Conservation (phyloP, 2,888 invertebrate genomes). For the Mycalesis mineus region DNA sequence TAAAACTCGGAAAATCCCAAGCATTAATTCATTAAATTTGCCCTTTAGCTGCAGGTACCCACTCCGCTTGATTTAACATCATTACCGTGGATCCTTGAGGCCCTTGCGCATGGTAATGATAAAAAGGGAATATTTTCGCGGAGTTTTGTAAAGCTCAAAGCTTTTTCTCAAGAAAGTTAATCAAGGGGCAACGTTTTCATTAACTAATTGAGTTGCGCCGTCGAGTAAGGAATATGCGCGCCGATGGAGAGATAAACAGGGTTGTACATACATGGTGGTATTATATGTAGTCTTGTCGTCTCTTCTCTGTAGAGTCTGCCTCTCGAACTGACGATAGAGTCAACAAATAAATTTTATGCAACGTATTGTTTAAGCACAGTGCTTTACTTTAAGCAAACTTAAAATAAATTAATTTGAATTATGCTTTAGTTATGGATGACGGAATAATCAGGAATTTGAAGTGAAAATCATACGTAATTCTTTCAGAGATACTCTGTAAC, state of each 20-base stretch:
- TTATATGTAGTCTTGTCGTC: too few species aligned
- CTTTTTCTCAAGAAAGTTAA: conserved; percentile 33
- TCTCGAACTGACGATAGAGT: too few species aligned
- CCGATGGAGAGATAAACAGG: conserved; percentile 29
- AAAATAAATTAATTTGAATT: too few species aligned
- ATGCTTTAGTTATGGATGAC: too few species aligned
- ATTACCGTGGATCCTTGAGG: not conserved
- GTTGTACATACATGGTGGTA: not conserved
- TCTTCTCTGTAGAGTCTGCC: too few species aligned
- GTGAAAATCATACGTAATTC: too few species aligned
- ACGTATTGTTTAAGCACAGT: too few species aligned
- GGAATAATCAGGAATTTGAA: too few species aligned
- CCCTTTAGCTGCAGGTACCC: not conserved
- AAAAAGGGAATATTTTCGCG: conserved; percentile 17
- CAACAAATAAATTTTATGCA: too few species aligned
- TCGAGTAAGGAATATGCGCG: conserved; percentile 48
- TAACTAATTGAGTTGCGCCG: conserved; percentile 68
- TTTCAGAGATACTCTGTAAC: too few species aligned
- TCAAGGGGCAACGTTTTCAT: conserved; percentile 64
- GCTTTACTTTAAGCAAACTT: too few species aligned
- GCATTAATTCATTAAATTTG: not conserved
- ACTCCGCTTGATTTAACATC: conserved; percentile 2
- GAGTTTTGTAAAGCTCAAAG: conserved; percentile 23
- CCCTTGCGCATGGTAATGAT: not conserved
- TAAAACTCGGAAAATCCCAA: not conserved